Percentiles rank a stretch among this genome's conserved stretches.
Evolutionary conservation across 1,140 invertebrate genomes (phyloP).

Genomic region (Apis mellifera): Amel_HAv3.1 CM009943.2:4537001-4537500

Average conservation of each 20-base stretch:
- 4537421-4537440: background rate
- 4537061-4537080: background rate
- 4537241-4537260: constrained; percentile 23
- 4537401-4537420: background rate
- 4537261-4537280: background rate
- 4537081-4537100: constrained; percentile 6
- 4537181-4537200: constrained; percentile 33
- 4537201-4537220: constrained; percentile 11
- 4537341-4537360: background rate
- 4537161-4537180: constrained; percentile 14
- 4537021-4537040: background rate
- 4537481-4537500: background rate
- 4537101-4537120: background rate
- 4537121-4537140: constrained; percentile 33
- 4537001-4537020: background rate
- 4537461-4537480: constrained; percentile 3
- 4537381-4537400: background rate
- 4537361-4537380: background rate
- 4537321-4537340: background rate
- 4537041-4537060: background rate
- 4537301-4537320: background rate
- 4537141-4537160: constrained; percentile 24
- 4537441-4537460: background rate
- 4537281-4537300: constrained; percentile 1
- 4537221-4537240: constrained; percentile 16